Evolutionary conservation across 2,113 vertebrate species (phyloP).

Genomic region (Uropsilus gracilis): DNA sequence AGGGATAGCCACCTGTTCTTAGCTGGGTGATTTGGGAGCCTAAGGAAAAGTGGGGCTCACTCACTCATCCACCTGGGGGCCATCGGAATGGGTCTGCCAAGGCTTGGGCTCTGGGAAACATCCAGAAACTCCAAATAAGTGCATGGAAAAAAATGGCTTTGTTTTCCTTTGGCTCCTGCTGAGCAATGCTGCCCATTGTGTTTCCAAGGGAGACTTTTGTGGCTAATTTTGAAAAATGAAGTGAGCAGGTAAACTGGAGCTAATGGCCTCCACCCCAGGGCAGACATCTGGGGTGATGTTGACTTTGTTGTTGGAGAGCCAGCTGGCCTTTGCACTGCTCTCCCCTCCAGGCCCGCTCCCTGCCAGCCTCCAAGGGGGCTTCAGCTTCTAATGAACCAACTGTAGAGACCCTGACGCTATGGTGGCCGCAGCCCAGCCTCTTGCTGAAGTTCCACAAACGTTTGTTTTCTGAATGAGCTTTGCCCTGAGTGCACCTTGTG

Average conservation of each 20-base stretch:
- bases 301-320: constrained; percentile 69
- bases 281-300: constrained; percentile 78
- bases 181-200: constrained; percentile 64
- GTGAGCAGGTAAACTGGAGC: constrained; percentile 78
- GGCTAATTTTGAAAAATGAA: constrained; percentile 79
- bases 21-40: constrained; percentile 26
- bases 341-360: not conserved
- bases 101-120: constrained; percentile 59
- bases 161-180: constrained; percentile 70
- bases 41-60: constrained; percentile 41
- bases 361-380: constrained; percentile 35
- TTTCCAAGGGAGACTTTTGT: constrained; percentile 74
- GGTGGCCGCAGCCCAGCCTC: not conserved
- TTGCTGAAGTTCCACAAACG: not conserved
- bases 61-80: constrained; percentile 75
- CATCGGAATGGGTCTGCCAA: constrained; percentile 62
- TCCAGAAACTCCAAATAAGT: constrained; percentile 78
- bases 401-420: not conserved
- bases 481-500: not conserved
- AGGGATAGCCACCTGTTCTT: not conserved
- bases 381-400: constrained; percentile 51
- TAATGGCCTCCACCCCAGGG: constrained; percentile 74
- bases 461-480: constrained; percentile 61
- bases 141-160: constrained; percentile 68
- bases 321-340: constrained; percentile 58